These are phyloP conservation scores for Ispidina lecontei DNA, from an alignment of 2,797 vertebrate genomes.

Conservation along the genomic window DNA sequence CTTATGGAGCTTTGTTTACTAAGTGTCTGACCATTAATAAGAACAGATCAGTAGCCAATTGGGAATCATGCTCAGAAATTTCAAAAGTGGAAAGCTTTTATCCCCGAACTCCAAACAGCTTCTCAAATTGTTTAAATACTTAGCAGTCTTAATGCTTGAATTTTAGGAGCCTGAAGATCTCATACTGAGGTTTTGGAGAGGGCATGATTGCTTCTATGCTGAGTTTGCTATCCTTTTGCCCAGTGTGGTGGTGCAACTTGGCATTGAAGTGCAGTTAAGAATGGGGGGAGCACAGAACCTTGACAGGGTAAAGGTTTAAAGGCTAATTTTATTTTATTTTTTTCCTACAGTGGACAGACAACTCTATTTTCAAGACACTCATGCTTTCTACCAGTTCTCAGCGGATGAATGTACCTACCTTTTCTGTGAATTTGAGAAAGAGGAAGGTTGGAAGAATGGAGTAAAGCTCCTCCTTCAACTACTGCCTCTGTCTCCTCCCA, in stretches of 20 bases:
- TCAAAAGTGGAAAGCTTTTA: neutral
- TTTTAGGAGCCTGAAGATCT: neutral
- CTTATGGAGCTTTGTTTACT: neutral
- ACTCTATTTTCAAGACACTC: constrained; percentile 90
- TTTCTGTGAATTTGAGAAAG: constrained; percentile 92
- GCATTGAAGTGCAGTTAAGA: neutral
- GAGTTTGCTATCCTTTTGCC: neutral
- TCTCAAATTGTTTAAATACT: neutral
- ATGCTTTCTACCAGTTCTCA: constrained; percentile 97
- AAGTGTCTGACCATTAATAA: neutral
- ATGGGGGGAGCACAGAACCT: neutral
- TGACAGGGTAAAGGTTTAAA: neutral
- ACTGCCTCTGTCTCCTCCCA: constrained; percentile 87
- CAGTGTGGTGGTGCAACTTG: neutral
- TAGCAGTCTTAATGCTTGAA: neutral
- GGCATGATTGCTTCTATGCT: neutral
- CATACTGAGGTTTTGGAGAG: neutral
- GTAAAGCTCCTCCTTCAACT: constrained; percentile 91
- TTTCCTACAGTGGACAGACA: constrained; percentile 89
- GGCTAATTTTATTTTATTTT: neutral
- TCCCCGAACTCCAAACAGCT: neutral
- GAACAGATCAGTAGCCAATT: neutral
- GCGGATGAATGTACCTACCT: constrained; percentile 91
- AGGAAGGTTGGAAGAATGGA: constrained; percentile 92
- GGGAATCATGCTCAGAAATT: neutral